phyloP scores from a whole-genome alignment of 92 coral and sea anemone species.

The Palythoa caribaeorum region DNA sequence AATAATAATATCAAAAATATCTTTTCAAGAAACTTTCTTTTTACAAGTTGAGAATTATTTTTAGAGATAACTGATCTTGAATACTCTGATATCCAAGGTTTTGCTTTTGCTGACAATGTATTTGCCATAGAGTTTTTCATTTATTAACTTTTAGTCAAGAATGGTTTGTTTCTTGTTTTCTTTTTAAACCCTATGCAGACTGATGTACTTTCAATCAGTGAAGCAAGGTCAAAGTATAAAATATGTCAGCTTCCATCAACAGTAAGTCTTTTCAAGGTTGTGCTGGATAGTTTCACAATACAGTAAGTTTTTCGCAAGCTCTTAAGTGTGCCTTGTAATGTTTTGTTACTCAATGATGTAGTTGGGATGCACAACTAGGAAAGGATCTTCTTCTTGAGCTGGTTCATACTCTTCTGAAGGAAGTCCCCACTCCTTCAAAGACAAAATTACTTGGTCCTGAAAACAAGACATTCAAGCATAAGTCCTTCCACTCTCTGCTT shows the following conservation, averaged over 20 bases:
- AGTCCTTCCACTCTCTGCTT: too few species aligned
- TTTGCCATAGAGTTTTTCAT: too few species aligned
- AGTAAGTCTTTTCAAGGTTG: neutral
- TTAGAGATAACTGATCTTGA: too few species aligned
- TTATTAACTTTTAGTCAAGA: neutral
- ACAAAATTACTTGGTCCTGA: slow-evolving; percentile 90
- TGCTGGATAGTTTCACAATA: neutral
- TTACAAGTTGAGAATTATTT: too few species aligned
- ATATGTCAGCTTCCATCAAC: neutral
- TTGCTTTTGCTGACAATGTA: too few species aligned
- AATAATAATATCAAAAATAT: too few species aligned
- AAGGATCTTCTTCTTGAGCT: slow-evolving; percentile 83
- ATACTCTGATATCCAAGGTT: too few species aligned
- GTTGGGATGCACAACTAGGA: slow-evolving; percentile 97
- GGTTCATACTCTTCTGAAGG: slow-evolving; percentile 66
- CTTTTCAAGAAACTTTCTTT: too few species aligned
- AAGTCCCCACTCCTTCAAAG: slow-evolving; percentile 73
- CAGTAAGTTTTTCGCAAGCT: neutral
- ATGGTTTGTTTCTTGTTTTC: neutral
- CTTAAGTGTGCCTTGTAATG: too few species aligned
- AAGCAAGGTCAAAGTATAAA: neutral
- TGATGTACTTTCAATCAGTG: neutral
- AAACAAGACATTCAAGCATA: neutral
- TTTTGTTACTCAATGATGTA: slow-evolving; percentile 68
- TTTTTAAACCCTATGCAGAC: neutral